A percentile compares a stretch with the other conserved stretches of the same genome.
Evolutionary conservation across 2,888 invertebrate species (phyloP).

Genomic region (Spodoptera littoralis): DNA sequence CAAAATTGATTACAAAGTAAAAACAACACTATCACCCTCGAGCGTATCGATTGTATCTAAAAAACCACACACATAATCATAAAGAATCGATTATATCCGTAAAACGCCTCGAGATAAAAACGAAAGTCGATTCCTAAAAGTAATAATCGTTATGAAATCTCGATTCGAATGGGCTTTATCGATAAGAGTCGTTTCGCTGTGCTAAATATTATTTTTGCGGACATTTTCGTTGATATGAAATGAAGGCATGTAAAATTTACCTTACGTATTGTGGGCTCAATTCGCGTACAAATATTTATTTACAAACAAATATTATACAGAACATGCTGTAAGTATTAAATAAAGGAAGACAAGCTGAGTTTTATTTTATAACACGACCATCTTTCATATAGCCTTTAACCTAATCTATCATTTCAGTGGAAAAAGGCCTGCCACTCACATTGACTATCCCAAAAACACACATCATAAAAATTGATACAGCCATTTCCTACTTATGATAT

Average conservation of each 20-base stretch:
- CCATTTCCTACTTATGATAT: too few relatives aligned
- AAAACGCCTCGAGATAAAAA: constrained; percentile 54
- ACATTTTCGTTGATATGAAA: neutral
- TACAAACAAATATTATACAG: too few relatives aligned
- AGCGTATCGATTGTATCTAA: constrained; percentile 54
- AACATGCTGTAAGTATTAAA: too few relatives aligned
- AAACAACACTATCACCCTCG: constrained; percentile 36
- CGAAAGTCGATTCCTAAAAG: constrained; percentile 57
- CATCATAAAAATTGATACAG: too few relatives aligned
- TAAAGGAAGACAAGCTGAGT: too few relatives aligned
- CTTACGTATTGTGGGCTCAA: too few relatives aligned
- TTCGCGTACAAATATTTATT: neutral
- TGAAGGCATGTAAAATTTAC: neutral
- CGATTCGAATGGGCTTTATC: constrained; percentile 48
- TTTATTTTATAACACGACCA: too few relatives aligned
- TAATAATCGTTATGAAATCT: constrained; percentile 59
- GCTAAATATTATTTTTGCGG: constrained; percentile 27
- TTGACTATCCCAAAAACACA: too few relatives aligned
- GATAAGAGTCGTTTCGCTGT: constrained; percentile 50
- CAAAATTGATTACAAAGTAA: constrained; percentile 31
- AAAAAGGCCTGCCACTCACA: too few relatives aligned
- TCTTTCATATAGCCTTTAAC: too few relatives aligned
- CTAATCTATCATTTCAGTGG: too few relatives aligned
- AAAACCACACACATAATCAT: constrained; percentile 56
- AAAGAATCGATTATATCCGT: constrained; percentile 55